These are phyloP conservation scores for Gallinago jamesoni DNA, from an alignment of 2,113 vertebrate genomes.

Conservation along the genomic window DNA sequence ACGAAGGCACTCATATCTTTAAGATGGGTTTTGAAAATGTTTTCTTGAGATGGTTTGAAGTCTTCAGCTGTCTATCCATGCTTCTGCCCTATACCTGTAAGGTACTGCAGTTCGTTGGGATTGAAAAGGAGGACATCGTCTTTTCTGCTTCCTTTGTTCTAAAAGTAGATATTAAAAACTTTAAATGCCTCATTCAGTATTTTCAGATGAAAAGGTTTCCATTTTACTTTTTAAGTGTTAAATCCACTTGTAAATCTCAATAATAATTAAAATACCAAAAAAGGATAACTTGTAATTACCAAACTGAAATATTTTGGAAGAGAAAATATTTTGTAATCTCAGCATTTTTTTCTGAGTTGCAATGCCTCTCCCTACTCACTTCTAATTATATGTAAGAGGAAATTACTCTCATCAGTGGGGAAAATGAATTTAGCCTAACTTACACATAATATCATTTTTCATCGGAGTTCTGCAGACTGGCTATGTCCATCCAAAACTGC, in stretches of 20 bases:
- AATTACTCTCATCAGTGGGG: background rate
- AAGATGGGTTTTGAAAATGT: background rate
- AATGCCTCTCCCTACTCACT: background rate
- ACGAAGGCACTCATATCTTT: background rate
- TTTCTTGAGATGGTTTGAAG: background rate
- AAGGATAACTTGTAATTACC: background rate
- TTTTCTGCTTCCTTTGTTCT: background rate
- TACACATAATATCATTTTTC: background rate
- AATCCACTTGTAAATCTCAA: slow-evolving; percentile 13
- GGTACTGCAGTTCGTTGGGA: background rate
- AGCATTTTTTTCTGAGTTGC: background rate
- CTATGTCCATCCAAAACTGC: background rate
- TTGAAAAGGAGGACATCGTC: background rate
- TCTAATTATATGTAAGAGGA: background rate
- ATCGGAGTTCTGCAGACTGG: background rate
- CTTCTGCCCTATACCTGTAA: background rate
- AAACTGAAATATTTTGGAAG: slow-evolving; percentile 33
- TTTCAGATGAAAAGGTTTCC: background rate
- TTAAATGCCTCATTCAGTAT: background rate
- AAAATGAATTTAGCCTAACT: background rate
- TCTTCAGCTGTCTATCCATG: background rate
- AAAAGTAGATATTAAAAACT: background rate
- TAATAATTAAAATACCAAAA: background rate
- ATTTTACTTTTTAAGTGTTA: background rate
- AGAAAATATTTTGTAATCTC: slow-evolving; percentile 14